phyloP scores from a whole-genome alignment of 2,113 vertebrate species.

The Bos taurus region ARS-UCD2.0 NC_037357.1:134642001-134642500 shows the following conservation, averaged over 20 bases:
- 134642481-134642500: rapidly evolving
- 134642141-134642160: background rate
- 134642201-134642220: background rate
- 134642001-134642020: background rate
- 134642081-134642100: background rate
- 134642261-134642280: rapidly evolving
- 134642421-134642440: background rate
- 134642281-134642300: background rate
- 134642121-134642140: background rate
- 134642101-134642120: rapidly evolving
- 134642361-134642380: background rate
- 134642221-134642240: background rate
- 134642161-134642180: too few species aligned
- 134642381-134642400: background rate
- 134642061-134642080: rapidly evolving
- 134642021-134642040: background rate
- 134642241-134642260: background rate
- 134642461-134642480: background rate
- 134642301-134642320: background rate
- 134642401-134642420: background rate
- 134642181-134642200: background rate
- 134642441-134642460: background rate
- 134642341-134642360: background rate
- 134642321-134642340: background rate
- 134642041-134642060: background rate